Base-by-base conservation (phyloP, 2,797 vertebrate genomes). In the Crax fasciolata region DNA sequence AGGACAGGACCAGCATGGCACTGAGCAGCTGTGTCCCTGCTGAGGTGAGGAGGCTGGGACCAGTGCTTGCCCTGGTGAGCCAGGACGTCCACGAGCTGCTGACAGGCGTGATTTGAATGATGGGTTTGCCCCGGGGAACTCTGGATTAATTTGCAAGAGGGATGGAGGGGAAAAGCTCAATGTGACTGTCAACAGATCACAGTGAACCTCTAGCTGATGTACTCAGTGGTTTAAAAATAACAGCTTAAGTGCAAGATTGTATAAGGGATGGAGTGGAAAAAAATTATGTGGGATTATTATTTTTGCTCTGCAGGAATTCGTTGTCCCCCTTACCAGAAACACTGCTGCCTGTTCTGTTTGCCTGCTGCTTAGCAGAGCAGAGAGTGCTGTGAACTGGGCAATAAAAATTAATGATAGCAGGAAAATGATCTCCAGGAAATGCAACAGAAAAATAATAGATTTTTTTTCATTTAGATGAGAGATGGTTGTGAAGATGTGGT, bases 331-430 rank as follows among this genome's bases (percentile, higher is more conserved):
- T 58, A 65, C 38, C 75, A 71, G 72, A 51, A 90, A 46, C 0
- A 1, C 21, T 8, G 32, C 38, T 91, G 49, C 16, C 66, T 79
- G 43, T 80, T 88, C 62, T 61, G 24, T 86, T 91, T 86, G 59
- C 85, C 59, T 86, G 55, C 32, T 94, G 77, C 81, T 88, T 84
- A 62, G 61, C 55, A 82, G 76, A 93, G 85, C 59, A 93, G 71
- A 86, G 51, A 84, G 55, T 57, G 80, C 71, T 94, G 63, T 78
- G 85, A 70, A 79, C 30, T 1, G 4, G 35, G 41, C 38, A 88
- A 79, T 79, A 92, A 91, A 94, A 96, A 65, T 65, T 94, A 90
- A 83, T 55, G 67, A 87, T 21, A 74, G 63, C 67, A 80, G 65
- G 81, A 84, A 89, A 88, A 89, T 90, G 61, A 87, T 92, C 41